phyloP scores from a whole-genome alignment of 2,797 vertebrate species.

The Lycodopsis pacificus region DNA sequence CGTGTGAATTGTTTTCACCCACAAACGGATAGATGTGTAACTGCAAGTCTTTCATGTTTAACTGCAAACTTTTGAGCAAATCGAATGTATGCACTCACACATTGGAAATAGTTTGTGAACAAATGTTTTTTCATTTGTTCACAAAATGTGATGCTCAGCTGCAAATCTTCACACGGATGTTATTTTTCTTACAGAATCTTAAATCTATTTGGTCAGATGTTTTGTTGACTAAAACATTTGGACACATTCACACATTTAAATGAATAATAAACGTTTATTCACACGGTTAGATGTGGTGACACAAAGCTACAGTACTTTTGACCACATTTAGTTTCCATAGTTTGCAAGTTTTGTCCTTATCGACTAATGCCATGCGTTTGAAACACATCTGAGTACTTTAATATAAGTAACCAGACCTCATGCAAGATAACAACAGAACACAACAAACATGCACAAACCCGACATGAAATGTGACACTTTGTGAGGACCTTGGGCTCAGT shows the following conservation, averaged over 20 bases:
- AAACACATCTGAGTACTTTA: background rate
- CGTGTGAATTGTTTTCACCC: background rate
- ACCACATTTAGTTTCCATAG: background rate
- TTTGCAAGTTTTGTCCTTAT: constrained; percentile 5
- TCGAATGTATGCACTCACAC: background rate
- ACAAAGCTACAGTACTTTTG: background rate
- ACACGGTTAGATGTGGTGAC: background rate
- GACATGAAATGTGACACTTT: background rate
- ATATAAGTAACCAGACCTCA: background rate
- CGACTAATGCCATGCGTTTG: background rate
- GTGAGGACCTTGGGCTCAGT: background rate
- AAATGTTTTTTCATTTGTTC: background rate
- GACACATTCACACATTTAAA: background rate
- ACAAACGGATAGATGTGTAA: background rate
- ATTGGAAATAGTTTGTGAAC: background rate
- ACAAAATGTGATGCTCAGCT: background rate
- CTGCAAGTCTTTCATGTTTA: background rate
- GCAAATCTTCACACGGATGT: background rate
- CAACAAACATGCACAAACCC: background rate
- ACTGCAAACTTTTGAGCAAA: background rate
- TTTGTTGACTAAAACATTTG: background rate
- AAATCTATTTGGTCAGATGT: background rate
- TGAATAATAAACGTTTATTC: background rate
- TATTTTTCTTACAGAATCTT: background rate
- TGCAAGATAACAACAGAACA: background rate